Evolutionary conservation across 30 jellyfish, hydroid and myxozoan species (phyloP), one percentile per base, ranked within the genome.

Genomic region (Cassiopea xamachana): DNA sequence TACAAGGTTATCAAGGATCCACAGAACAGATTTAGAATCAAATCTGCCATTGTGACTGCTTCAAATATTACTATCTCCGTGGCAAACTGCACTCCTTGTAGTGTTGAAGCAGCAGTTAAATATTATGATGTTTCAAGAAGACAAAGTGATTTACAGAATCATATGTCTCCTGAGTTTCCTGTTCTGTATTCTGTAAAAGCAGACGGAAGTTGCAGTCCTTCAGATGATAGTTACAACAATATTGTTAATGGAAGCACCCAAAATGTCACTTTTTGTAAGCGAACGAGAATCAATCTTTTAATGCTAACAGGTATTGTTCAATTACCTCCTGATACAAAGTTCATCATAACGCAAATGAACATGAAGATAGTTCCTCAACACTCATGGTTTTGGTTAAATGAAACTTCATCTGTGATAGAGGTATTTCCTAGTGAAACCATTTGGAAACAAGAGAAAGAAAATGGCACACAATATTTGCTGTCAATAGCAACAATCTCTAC

Each of bases 311-410:
- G 70, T 13, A 58, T 77, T 16, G 27, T 64, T n/a, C 48, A 67
- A 48, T 16, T 79, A 18, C 70, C 69, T 14, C 58, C 85, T 19
- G 90, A 72, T 19, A 75, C 83, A 7, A 78, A 77, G 69, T 64
- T 88, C 19, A 50, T 69, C 9, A 13, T 88, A n/a, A 64, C 73
- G 71, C 69, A 50, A 43, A 16, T 6, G 17, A 61, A 79, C 69
- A 49, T 50, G 73, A 19, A 86, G 16, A 71, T 92, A 3, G 75
- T 94, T n/a, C 89, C 98, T 8, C 68, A 74, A 16, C 69, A 85
- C 81, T 90, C 97, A 27, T 94, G 96, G 96, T 69, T 90, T 47
- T 94, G 98, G 98, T 76, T 83, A n/a, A 79, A 86, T 27, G 90
- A 88, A n/a, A 44, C 90, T 1, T 75, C 90, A 14, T 48, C 75